phyloP scores from a whole-genome alignment of 2,797 vertebrate species.

The Paedocypris micromegethes region DNA sequence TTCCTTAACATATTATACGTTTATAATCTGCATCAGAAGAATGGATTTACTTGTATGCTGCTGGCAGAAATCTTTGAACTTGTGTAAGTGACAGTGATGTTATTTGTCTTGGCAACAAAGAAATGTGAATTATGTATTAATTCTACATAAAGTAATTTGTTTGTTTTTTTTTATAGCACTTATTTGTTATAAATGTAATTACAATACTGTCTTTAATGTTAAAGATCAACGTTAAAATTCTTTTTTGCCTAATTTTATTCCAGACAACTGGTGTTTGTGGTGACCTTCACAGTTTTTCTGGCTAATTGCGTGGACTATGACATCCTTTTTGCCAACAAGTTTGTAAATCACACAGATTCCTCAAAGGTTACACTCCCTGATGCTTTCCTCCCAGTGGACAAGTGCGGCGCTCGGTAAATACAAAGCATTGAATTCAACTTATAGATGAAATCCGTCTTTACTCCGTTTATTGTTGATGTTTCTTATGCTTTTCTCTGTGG shows the following conservation, averaged over 20 bases:
- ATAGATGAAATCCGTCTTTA: no score
- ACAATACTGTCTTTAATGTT: no score
- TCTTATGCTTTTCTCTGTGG: conserved; percentile 5
- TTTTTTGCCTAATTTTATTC: neutral
- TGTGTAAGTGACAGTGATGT: conserved; percentile 75
- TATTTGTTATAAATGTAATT: neutral
- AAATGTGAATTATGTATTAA: no score
- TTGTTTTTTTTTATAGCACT: neutral
- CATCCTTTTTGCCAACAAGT: conserved; percentile 98
- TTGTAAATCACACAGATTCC: conserved; percentile 90
- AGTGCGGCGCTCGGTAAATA: conserved; percentile 84
- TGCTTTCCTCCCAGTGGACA: conserved; percentile 83
- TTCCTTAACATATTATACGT: conserved; percentile 80
- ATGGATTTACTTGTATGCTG: conserved; percentile 98
- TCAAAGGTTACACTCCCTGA: conserved; percentile 96
- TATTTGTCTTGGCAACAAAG: neutral
- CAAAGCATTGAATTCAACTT: neutral
- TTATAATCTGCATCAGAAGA: conserved; percentile 99
- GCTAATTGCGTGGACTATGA: conserved; percentile 99
- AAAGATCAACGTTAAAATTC: neutral
- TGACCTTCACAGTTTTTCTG: conserved; percentile 94
- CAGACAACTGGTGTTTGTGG: conserved; percentile 97
- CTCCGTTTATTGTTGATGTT: neutral
- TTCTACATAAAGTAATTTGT: no score
- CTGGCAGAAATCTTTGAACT: conserved; percentile 95